Conservation (phyloP, 1,140 invertebrate species). For the Dendroctonus valens region DNA sequence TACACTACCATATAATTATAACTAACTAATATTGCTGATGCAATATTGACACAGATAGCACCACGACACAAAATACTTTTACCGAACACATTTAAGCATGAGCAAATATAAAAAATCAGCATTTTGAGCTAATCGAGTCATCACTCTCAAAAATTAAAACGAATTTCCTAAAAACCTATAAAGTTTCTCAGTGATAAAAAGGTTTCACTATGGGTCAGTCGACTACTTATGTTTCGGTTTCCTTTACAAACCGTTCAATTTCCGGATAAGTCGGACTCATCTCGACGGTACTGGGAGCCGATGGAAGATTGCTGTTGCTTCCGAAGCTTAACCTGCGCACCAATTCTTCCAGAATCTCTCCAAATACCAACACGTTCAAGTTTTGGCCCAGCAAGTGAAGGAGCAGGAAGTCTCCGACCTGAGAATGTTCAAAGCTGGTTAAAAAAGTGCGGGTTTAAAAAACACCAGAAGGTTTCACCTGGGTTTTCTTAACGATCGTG, state of each 20-base stretch:
- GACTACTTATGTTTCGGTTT: slow-evolving; percentile 71
- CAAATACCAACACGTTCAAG: slow-evolving; percentile 76
- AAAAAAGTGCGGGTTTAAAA: background rate
- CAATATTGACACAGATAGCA: no score
- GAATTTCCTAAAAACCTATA: no score
- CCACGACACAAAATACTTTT: no score
- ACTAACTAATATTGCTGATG: background rate
- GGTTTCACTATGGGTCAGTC: background rate
- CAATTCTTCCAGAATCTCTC: slow-evolving; percentile 68
- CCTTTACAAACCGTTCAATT: slow-evolving; percentile 72
- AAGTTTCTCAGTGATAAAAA: no score
- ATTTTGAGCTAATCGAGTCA: no score
- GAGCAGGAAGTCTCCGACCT: slow-evolving; percentile 84
- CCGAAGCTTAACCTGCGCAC: slow-evolving; percentile 64
- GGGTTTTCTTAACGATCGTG: slow-evolving; percentile 71
- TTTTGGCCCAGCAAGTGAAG: slow-evolving; percentile 82
- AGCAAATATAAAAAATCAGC: no score
- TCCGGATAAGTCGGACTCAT: slow-evolving; percentile 81
- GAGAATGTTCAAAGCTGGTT: slow-evolving; percentile 36
- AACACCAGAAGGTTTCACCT: slow-evolving; percentile 55
- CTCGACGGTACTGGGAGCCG: slow-evolving; percentile 79
- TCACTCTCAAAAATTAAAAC: no score
- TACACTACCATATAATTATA: slow-evolving; percentile 12
- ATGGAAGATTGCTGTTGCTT: slow-evolving; percentile 68
- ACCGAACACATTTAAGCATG: no score